Percentiles rank a stretch among this genome's conserved stretches.
Conservation (phyloP, 2,113 vertebrate species). For the Sclerurus mexicanus region DNA sequence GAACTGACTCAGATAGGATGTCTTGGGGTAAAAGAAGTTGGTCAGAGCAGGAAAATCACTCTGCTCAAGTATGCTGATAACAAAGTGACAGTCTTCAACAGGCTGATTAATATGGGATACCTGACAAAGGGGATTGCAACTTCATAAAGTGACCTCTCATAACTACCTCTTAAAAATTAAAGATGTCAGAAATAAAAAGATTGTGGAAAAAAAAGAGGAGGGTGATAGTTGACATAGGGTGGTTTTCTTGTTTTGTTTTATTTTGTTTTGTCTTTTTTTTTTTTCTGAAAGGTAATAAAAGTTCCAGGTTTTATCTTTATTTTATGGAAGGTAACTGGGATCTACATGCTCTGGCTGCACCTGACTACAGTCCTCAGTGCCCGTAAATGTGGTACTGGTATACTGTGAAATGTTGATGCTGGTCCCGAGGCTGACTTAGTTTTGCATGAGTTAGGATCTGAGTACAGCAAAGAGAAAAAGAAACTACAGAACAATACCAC, state of each 20-base stretch:
- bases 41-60: background rate
- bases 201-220: rapidly evolving
- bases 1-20: background rate
- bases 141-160: background rate
- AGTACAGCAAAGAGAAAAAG: background rate
- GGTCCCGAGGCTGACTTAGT: background rate
- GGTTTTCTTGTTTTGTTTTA: background rate
- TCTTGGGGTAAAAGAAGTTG: background rate
- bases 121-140: background rate
- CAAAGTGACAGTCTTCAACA: background rate
- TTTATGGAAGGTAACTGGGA: background rate
- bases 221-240: background rate
- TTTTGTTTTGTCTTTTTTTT: background rate
- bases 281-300: background rate
- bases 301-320: background rate
- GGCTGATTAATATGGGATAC: background rate
- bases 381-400: background rate
- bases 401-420: background rate
- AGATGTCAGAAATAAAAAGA: background rate
- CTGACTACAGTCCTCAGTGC: background rate
- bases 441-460: background rate
- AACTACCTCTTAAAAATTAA: background rate
- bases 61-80: background rate
- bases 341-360: background rate
- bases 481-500: background rate